phyloP scores from a whole-genome alignment of 2,888 invertebrate species.

The Ennomos quercinarius region DNA sequence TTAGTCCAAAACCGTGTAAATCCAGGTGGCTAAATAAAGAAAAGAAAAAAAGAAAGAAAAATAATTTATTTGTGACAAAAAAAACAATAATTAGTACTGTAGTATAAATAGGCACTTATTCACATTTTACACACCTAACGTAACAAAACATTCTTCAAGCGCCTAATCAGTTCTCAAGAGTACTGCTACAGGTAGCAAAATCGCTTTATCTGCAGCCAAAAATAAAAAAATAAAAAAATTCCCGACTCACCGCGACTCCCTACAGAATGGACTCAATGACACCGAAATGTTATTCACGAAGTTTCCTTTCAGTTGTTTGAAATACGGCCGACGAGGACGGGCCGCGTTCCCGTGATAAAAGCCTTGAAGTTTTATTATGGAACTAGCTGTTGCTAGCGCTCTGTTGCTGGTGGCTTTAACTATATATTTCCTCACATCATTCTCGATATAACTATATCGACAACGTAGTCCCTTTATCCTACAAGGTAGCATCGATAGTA shows the following conservation, averaged over 20 bases:
- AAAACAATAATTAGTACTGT: too few species aligned
- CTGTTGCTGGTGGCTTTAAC: too few species aligned
- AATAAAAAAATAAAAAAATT: slow-evolving; percentile 37
- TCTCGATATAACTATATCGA: too few species aligned
- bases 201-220: slow-evolving; percentile 36
- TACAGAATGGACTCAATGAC: slow-evolving; percentile 30
- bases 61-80: too few species aligned
- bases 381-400: slow-evolving; percentile 2
- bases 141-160: slow-evolving; percentile 35
- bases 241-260: slow-evolving; percentile 22
- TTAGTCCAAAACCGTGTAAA: background rate
- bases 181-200: slow-evolving; percentile 25
- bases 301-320: slow-evolving; percentile 26
- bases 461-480: too few species aligned
- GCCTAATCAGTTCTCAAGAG: slow-evolving; percentile 34
- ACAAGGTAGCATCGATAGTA: too few species aligned
- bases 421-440: too few species aligned
- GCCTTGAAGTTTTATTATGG: slow-evolving; percentile 8
- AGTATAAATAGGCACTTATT: background rate
- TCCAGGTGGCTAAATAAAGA: slow-evolving; percentile 9
- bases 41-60: too few species aligned
- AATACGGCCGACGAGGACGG: slow-evolving; percentile 16
- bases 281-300: slow-evolving; percentile 36
- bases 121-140: slow-evolving; percentile 8
- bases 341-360: slow-evolving; percentile 11